Percentiles rank a stretch among this genome's conserved stretches.
phyloP scores from a whole-genome alignment of 1,140 invertebrate genomes.

The Bombus superbus region DNA sequence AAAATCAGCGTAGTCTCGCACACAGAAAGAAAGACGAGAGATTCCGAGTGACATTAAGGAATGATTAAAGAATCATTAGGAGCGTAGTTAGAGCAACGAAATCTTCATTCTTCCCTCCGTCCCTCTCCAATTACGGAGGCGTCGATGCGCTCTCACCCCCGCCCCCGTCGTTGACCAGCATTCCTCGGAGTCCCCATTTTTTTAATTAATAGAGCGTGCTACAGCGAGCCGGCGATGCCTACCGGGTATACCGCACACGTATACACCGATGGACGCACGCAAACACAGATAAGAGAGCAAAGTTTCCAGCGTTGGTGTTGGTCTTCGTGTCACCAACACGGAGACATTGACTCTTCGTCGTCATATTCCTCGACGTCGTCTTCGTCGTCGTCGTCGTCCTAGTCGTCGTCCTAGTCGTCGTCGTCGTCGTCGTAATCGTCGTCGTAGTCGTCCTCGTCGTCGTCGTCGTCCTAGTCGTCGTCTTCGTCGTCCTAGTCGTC shows the following conservation, averaged over 20 bases:
- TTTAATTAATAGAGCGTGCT: conserved; percentile 72
- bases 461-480: not conserved
- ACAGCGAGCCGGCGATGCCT: conserved; percentile 52
- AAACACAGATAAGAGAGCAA: not conserved
- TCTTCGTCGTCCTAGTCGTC: not conserved
- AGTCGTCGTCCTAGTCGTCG: not conserved
- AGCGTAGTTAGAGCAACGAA: conserved; percentile 53
- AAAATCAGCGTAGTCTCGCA: not conserved
- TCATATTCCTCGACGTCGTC: not conserved
- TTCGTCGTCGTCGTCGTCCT: not conserved
- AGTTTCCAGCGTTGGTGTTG: conserved; percentile 13
- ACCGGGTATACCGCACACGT: conserved; percentile 42
- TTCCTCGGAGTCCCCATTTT: conserved; percentile 59
- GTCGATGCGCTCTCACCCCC: conserved; percentile 54
- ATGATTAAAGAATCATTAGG: conserved; percentile 55
- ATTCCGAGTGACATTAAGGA: conserved; percentile 38
- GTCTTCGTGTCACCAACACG: conserved; percentile 31
- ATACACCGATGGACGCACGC: conserved; percentile 4
- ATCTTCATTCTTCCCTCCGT: conserved; percentile 37
- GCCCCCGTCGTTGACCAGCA: conserved; percentile 60
- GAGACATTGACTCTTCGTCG: not conserved
- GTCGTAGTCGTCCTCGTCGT: not conserved
- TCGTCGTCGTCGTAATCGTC: not conserved
- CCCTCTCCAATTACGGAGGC: conserved; percentile 60
- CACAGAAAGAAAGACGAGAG: not conserved